Conservation (phyloP, 2,797 vertebrate genomes). For the Xyrichtys novacula region DNA sequence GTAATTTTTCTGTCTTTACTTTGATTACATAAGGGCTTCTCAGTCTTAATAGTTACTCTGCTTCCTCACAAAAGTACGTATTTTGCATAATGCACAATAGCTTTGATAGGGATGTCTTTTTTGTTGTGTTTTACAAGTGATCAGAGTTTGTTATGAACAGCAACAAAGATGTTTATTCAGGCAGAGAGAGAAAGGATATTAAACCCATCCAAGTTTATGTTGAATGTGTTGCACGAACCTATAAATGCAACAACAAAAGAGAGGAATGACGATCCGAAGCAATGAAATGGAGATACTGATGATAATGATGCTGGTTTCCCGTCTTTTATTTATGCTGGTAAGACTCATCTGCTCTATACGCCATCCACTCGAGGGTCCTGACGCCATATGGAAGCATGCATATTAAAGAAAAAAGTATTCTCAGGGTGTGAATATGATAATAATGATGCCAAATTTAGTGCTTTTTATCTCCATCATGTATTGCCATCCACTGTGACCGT, state of each 20-base stretch:
- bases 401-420: conserved; percentile 44
- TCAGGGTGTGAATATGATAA: conserved; percentile 47
- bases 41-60: too few relatives aligned
- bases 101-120: not conserved
- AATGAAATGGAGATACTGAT: conserved; percentile 31
- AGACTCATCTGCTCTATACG: conserved; percentile 31
- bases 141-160: conserved; percentile 17
- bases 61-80: too few relatives aligned
- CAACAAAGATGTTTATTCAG: not conserved
- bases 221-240: conserved; percentile 18
- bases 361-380: conserved; percentile 35
- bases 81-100: not conserved
- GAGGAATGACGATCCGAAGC: conserved; percentile 24
- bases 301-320: conserved; percentile 52
- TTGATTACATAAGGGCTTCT: too few relatives aligned
- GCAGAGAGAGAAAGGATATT: conserved; percentile 7
- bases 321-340: conserved; percentile 47
- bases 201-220: conserved; percentile 19
- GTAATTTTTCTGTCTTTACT: too few relatives aligned
- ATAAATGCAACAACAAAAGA: conserved; percentile 29
- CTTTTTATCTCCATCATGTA: conserved; percentile 39
- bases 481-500: conserved; percentile 27
- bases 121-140: conserved; percentile 1
- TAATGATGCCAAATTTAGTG: conserved; percentile 35
- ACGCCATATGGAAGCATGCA: conserved; percentile 46